Base-by-base conservation (phyloP, 2,888 invertebrate genomes). In the Drosophila suboccidentalis region DNA sequence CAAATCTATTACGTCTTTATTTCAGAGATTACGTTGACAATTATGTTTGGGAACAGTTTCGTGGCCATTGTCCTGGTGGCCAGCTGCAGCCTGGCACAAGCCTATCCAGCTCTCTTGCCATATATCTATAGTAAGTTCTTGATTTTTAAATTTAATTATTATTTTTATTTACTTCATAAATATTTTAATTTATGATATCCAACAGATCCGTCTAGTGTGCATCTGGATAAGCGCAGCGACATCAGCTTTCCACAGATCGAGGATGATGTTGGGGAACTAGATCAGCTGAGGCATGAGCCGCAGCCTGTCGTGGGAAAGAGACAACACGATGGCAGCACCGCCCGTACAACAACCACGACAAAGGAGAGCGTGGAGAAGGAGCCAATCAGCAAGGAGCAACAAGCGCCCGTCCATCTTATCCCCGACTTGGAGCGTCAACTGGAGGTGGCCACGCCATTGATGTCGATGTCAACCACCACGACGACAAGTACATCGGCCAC, bases 231-330 rank as follows among this genome's bases (percentile, higher is more conserved):
- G 36, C 76, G 71, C 51, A 74, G 65, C 32, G 75, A 82, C 43
- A 34, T 17, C 2, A 53, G 10, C 5, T 78, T 86, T 43, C 80
- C 81, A 54, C 91, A 93, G 80, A 91, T 93, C 84, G 94, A 94
- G 78, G 92, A 93, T 60, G 94, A 94, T 84, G 94, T 94, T 4
- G 90, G 91, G 61, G 94, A 94, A 80, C 89, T 94, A 76, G 94
- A 94, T 82, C 93, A 93, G 55, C 43, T 87, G 61, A 55, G 86
- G 3, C 68, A 64, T 19, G 74, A 71, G 3, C 79, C 71, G 17
- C 17, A 73, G 22, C 17, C 71, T 0, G 59, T 38, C 5, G 43
- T 76, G 26, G 53, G 36, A 57, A 88, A 78, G 64, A 63, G 69
- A 11, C 87, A 62, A 77, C 80, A 83, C 11, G 75, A 73, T 15